Base-by-base conservation (phyloP, 2,113 vertebrate species). In the Halichoeres trimaculatus region DNA sequence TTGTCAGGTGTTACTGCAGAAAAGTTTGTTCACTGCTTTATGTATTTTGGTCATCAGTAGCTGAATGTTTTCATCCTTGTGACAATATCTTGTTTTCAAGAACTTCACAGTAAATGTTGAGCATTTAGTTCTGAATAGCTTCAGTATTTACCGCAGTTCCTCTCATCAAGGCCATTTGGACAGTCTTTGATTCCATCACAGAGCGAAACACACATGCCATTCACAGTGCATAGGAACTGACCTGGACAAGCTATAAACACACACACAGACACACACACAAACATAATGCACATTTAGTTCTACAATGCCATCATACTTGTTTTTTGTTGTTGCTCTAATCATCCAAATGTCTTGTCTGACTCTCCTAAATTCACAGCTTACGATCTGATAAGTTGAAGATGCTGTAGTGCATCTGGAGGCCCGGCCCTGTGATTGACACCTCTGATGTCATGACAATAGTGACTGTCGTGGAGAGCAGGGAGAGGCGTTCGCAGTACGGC, bases 161-260 rank as follows among this genome's bases (percentile, higher is more conserved):
- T 96, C 90, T 99, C 97, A 36, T 99, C 97, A 43, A 97, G 90
- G 38, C 94, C 96, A 0, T 95, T 96, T 80, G 95, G 94, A 59
- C 97, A 99, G 70, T 99, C 97, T 61, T 94, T 94, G 84, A 99
- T 94, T 1, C 97, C 97, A 0, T 99, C 96, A 35, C 97, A 99
- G 34, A 93, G 91, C 0, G 96, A 94, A 17, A 98, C 97, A 1
- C 97, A 99, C 57, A 97, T 88, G 11, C 97, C 96, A 0, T 96
- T 97, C 52, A 95, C 80, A 0, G 80, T 93, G 86, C 97, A 98
- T 61, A 98, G 91, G 76, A 97, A 96, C 89, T 95, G 95, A 14
- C 94, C 93, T 0, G 97, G 97, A 65, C 97, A 99, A 19, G 97
- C 96, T 99, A 74, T 40, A 30, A 79, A 30, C n/a, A n/a, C n/a